Evolutionary conservation across 2,113 vertebrate species (phyloP).

Genomic region (Myanophis thanlyinensis): DNA sequence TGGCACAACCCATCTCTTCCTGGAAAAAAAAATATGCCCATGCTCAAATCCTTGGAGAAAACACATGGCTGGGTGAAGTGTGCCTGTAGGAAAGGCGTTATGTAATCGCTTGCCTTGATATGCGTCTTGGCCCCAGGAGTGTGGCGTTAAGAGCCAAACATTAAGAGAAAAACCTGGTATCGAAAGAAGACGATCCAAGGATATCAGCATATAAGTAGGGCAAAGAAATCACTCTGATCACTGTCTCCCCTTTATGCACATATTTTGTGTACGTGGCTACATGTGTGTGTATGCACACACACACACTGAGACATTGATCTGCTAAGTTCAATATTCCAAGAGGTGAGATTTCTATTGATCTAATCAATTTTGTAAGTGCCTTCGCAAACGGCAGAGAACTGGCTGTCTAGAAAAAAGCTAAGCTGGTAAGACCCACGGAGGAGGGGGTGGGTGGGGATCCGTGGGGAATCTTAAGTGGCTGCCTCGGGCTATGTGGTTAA

Average conservation of each 20-base stretch:
- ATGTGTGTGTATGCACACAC: neutral
- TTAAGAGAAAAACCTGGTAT: neutral
- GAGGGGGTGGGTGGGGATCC: fast-evolving
- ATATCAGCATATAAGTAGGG: neutral
- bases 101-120: neutral
- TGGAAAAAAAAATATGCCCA: neutral
- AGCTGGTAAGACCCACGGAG: neutral
- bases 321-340: neutral
- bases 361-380: neutral
- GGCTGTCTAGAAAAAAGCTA: neutral
- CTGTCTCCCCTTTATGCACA: neutral
- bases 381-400: neutral
- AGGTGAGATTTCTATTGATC: neutral
- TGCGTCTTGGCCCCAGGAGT: neutral
- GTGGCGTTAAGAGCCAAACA: neutral
- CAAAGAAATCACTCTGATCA: neutral
- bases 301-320: neutral
- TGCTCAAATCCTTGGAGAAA: neutral
- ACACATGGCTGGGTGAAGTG: too few relatives aligned
- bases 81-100: neutral
- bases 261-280: neutral
- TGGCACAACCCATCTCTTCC: neutral
- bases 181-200: neutral
- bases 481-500: neutral
- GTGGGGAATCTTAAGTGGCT: neutral